Evolutionary conservation across 2,797 vertebrate species (phyloP).

Genomic region (Lacerta agilis): DNA sequence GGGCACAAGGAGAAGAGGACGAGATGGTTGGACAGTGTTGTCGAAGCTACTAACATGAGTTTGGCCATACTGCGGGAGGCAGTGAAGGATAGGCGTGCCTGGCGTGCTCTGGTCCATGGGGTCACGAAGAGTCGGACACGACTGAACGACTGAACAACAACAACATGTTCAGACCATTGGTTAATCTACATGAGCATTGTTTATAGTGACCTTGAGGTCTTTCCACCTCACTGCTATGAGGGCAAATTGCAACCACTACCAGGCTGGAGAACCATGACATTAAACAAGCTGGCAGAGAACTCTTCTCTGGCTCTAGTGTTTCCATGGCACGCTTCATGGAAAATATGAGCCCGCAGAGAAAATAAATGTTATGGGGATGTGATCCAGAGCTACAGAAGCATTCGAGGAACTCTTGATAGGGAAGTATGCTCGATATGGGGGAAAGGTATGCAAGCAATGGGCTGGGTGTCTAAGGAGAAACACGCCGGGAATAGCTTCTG

Average conservation of each 20-base stretch:
- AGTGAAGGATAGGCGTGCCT: too few relatives aligned
- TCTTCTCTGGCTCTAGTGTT: not conserved
- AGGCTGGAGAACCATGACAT: accelerated
- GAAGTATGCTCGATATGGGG: not conserved
- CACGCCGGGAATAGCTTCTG: conserved; percentile 8
- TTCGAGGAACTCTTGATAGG: not conserved
- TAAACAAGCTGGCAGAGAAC: not conserved
- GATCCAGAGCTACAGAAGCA: accelerated
- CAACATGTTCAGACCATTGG: too few relatives aligned
- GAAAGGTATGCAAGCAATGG: conserved; percentile 38
- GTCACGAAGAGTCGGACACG: too few relatives aligned
- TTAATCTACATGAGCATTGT: too few relatives aligned
- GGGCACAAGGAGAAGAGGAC: too few relatives aligned
- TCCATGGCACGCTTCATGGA: conserved; percentile 48
- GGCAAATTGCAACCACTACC: not conserved
- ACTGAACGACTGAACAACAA: too few relatives aligned
- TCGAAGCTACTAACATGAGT: too few relatives aligned
- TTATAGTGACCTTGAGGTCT: not conserved
- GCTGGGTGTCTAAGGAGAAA: not conserved
- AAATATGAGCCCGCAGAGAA: conserved; percentile 58
- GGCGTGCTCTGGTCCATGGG: too few relatives aligned
- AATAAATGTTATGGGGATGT: conserved; percentile 5
- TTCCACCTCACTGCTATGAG: accelerated
- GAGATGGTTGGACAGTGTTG: too few relatives aligned
- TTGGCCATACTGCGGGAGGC: too few relatives aligned